Base-by-base conservation (phyloP, 1,140 invertebrate species). In the Psilanteris sp. region DNA sequence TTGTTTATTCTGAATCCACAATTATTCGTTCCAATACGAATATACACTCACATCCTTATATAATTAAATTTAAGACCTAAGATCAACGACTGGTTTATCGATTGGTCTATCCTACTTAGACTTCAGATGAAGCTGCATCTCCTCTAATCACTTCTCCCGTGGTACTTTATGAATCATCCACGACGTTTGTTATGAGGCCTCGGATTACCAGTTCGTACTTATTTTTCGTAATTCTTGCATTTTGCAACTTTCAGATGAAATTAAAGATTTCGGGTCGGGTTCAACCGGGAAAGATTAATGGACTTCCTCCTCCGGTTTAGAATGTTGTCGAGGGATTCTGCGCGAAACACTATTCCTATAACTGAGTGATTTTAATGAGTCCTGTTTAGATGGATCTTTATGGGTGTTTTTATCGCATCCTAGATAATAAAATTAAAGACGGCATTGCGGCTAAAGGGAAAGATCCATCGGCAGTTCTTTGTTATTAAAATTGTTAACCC, bases 41-140 rank as follows among this genome's bases (percentile, higher is more conserved):
- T n/a, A n/a, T n/a, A n/a, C 27, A 27, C 10, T 15, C 14, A 20
- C 16, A 46, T 3, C 16, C 14, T 9, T 22, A 8, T 48, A 68
- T n/a, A n/a, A 68, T 57, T 68, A 41, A 27, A 52, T 11, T 36
- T 1, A 24, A 31, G 26, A 13, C 16, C 27, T n/a, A 43, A 36
- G 54, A 43, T 41, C 64, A 68, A 68, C 52, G 64, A 57, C 64
- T 68, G 27, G 37, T 43, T 43, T 46, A 70, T 70, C 66, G 52
- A 70, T 70, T 59, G 22, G 22, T 26, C 20, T 52, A 52, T 70
- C 34, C 36, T 11, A 24, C 34, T 32, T 10, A 34, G 31, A 54
- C 32, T 18, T 46, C 15, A 4, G 22, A 24, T 13, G 15, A n/a
- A n/a, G n/a, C n/a, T n/a, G n/a, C 6, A 24, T 0, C 36, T 22